phyloP scores from a whole-genome alignment of 2,888 invertebrate species.

The Troglohyphantes excavatus region DNA sequence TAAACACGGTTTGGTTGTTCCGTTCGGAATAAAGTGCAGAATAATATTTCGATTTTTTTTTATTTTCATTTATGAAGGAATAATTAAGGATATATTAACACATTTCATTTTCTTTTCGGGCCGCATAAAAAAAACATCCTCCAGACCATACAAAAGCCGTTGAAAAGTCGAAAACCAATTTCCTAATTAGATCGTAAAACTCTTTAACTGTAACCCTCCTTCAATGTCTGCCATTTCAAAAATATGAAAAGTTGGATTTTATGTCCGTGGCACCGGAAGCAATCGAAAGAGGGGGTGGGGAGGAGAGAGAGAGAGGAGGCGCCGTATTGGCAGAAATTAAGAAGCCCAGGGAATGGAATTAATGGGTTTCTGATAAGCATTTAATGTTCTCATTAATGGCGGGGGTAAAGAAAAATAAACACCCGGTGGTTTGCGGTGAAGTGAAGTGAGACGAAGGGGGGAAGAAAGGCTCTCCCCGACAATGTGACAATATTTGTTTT shows the following conservation, averaged over 20 bases:
- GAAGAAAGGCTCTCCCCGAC: no score
- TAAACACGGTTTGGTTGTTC: no score
- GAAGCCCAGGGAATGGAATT: slow-evolving; percentile 55
- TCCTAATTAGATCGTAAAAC: slow-evolving; percentile 69
- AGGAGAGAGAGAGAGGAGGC: not conserved
- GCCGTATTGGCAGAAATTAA: not conserved
- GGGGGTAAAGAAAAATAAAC: slow-evolving; percentile 8
- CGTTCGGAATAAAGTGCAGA: no score
- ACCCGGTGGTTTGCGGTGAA: not conserved
- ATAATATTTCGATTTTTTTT: not conserved
- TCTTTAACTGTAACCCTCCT: slow-evolving; percentile 11
- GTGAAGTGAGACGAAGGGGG: no score
- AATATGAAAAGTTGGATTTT: slow-evolving; percentile 29
- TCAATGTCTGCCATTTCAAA: not conserved
- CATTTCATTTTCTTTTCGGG: not conserved
- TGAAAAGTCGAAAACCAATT: slow-evolving; percentile 60
- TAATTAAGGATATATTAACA: not conserved
- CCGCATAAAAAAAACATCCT: not conserved
- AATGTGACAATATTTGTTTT: slow-evolving; percentile 1
- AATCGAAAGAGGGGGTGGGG: no score
- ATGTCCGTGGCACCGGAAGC: slow-evolving; percentile 60
- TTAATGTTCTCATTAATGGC: slow-evolving; percentile 70
- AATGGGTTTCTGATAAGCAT: slow-evolving; percentile 74
- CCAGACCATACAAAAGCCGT: not conserved
- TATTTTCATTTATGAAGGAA: not conserved